Evolutionary conservation across 2,888 invertebrate species (phyloP).

Genomic region (Helleia helle): DNA sequence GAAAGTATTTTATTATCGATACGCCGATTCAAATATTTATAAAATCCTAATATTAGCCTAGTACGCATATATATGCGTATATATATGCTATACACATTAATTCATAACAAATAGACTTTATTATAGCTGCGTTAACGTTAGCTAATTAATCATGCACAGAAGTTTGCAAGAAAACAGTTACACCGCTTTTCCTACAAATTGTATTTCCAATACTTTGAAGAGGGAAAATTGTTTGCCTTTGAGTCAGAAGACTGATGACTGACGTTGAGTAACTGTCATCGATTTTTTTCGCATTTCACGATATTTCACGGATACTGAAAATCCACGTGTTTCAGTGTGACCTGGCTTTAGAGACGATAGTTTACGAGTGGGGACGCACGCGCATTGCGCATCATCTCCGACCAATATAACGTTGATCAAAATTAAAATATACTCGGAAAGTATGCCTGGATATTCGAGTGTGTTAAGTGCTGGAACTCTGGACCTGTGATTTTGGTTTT

Average conservation of each 20-base stretch:
- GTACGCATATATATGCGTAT: too few species aligned
- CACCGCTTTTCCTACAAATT: too few species aligned
- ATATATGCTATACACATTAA: too few species aligned
- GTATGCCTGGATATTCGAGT: conserved; percentile 32
- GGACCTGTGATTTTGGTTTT: conserved; percentile 1
- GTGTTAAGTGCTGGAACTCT: conserved; percentile 16
- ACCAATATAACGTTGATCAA: conserved; percentile 59
- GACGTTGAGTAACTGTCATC: conserved; percentile 35
- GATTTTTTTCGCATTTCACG: conserved; percentile 25
- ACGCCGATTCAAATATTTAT: too few species aligned
- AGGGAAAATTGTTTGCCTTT: conserved; percentile 11
- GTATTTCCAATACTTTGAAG: not conserved
- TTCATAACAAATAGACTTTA: not conserved
- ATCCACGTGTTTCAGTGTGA: conserved; percentile 39
- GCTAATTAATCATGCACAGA: conserved; percentile 4
- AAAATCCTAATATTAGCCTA: too few species aligned
- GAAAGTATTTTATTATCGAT: too few species aligned
- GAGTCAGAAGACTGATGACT: conserved; percentile 22
- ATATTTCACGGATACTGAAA: conserved; percentile 27
- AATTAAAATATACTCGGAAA: conserved; percentile 49
- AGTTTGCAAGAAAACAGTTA: not conserved
- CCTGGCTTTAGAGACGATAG: conserved; percentile 32
- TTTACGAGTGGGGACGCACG: conserved; percentile 26
- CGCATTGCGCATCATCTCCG: conserved; percentile 50
- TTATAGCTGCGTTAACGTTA: not conserved